Base-by-base conservation (phyloP, 2,797 vertebrate genomes). In the Nyctalus aviator region DNA sequence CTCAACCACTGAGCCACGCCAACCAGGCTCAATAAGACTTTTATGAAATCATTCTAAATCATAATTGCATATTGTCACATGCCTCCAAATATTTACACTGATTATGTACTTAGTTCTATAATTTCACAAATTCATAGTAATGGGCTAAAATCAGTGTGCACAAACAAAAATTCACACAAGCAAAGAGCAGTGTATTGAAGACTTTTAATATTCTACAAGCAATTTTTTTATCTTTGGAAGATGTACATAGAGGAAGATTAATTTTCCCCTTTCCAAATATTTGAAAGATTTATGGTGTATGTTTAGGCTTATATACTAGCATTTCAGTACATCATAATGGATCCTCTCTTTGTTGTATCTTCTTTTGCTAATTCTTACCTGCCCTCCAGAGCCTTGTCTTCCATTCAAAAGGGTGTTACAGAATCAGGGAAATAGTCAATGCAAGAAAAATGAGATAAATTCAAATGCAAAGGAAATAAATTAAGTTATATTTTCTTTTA, bases 81-180 rank as follows among this genome's bases (percentile, higher is more conserved):
- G 66, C 88, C 94, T 97, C 86, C 88, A 79, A 97, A 93, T 97
- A 96, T 97, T 96, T 90, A 95, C 96, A 85, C 97, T 98, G 98
- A 98, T 98, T 98, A 95, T 76, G 20, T 97, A 98, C 98, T 98
- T 97, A 97, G 94, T 57, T 57, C 95, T 96, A n/a, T 97, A 98
- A 98, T 98, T 96, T 95, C 97, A 96, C 97, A 98, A 98, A 98
- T 98, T 81, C 92, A 9, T 96, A 95, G 96, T 98, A 98, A 98
- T 97, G 96, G 98, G 59, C 88, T 96, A 96, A 97, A 97, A 98
- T 96, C 92, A 91, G 94, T 97, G 84, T 94, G 91, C 98, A 97
- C 97, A 98, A 97, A 96, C 96, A 98, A 27, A 97, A 96, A 96
- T 97, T 46, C 64, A 83, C 68, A 92, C 71, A 96, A 96, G 92